Base-by-base conservation (phyloP, 1,140 invertebrate genomes). In the Drosophila insularis region DNA sequence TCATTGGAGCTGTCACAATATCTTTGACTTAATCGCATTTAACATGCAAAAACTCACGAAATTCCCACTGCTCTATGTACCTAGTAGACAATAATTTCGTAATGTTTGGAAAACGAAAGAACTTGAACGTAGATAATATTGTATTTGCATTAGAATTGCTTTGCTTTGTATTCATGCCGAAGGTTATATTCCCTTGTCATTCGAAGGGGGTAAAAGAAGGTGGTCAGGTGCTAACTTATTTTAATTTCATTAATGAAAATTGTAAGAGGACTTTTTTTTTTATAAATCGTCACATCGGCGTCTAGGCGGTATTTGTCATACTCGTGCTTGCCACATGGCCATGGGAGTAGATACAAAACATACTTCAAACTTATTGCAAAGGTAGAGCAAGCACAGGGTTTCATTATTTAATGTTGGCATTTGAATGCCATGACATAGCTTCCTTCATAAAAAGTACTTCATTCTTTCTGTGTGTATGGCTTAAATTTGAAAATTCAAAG, bases 1-100 rank as follows among this genome's bases (percentile, higher is more conserved):
- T 82, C 79, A 79, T 62, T 79, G 82, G 73, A 79, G 71, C 82
- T 81, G 76, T 87, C 84, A 79, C 63, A 77, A 66, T 78, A 53
- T 76, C 53, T 69, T 62, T 66, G 78, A 55, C 53, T 67, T 55
- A 68, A 77, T 71, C 70, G 64, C 63, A 70, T 70, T 68, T 55
- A 54, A 43, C 60, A 70, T 55, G 63, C 62, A 55, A 59, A 60
- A 54, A 31, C 8, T 64, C 7, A 62, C 14, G 27, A 55, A 31
- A 40, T 23, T 64, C 63, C 68, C 58, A 68, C 31, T 66, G 50
- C 13, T 21, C 35, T 35, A 5, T 31, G 19, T 74, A 80, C 74
- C 71, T 86, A 82, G 63, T 27, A 40, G 78, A 21, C 64, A 55
- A 43, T 60, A 43, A 70, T 81, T 85, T 75, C 78, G 68, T 61